These are phyloP conservation scores for Ceratotherium simum DNA, from an alignment of 2,113 vertebrate genomes.

Conservation along the genomic window DNA sequence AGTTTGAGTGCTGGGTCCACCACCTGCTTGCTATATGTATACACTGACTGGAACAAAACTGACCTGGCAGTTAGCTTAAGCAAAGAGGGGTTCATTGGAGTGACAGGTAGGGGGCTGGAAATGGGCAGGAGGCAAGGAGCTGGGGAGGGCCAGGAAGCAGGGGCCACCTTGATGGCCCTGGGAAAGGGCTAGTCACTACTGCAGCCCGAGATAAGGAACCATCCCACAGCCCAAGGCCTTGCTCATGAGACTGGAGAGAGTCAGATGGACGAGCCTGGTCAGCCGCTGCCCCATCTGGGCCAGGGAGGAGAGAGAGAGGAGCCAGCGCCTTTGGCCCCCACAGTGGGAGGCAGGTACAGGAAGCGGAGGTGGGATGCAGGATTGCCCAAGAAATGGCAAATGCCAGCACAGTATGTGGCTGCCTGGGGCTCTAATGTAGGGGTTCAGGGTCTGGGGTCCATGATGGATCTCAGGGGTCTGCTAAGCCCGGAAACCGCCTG, in stretches of 20 bases:
- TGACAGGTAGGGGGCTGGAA: background rate
- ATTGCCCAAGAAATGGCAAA: background rate
- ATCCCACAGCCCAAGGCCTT: background rate
- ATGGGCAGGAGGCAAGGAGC: background rate
- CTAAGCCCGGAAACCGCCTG: background rate
- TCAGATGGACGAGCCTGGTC: background rate
- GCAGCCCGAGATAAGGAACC: background rate
- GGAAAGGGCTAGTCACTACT: background rate
- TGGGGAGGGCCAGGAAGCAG: background rate
- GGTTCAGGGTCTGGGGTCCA: background rate
- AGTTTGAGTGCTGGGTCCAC: background rate
- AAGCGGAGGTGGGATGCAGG: background rate
- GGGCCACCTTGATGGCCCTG: no score
- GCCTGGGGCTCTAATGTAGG: background rate
- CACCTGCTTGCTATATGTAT: background rate
- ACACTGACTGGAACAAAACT: background rate
- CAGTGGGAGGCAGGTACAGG: fast-evolving
- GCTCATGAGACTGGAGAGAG: fast-evolving
- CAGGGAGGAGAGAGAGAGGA: background rate
- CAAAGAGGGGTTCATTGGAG: background rate
- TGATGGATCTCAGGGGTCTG: background rate
- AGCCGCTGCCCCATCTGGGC: background rate
- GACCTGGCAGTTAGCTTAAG: background rate
- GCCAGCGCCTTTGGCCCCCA: no score
- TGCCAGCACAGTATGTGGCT: background rate